Percentiles rank a stretch among this genome's conserved stretches.
These are phyloP conservation scores for Macrosiphum euphorbiae DNA, from an alignment of 2,888 invertebrate species.

Conservation along the genomic window DNA sequence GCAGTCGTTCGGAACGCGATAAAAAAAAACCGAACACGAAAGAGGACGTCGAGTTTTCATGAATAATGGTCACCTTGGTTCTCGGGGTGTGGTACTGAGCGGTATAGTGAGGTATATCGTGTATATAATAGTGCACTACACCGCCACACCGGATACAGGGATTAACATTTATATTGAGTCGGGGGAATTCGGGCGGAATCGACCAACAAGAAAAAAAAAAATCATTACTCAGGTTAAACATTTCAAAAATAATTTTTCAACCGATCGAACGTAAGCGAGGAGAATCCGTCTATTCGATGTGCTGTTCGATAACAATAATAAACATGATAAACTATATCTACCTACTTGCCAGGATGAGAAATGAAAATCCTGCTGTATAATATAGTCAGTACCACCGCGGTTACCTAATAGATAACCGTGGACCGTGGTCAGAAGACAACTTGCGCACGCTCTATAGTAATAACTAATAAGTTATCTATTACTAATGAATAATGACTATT, in stretches of 20 bases:
- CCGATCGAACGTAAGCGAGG: neutral
- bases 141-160: slow-evolving; percentile 13
- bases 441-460: neutral
- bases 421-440: neutral
- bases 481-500: neutral
- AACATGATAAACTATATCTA: neutral
- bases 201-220: neutral
- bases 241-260: neutral
- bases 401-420: too few species aligned
- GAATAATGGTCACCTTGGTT: slow-evolving; percentile 1
- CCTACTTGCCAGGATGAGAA: neutral
- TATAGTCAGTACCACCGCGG: too few species aligned
- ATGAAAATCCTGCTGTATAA: too few species aligned
- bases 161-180: slow-evolving; percentile 54
- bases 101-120: neutral
- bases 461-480: neutral
- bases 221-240: neutral
- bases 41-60: slow-evolving; percentile 25
- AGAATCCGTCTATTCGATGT: neutral
- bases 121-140: neutral
- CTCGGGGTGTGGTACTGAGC: neutral
- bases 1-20: neutral
- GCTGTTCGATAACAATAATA: neutral
- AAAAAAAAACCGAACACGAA: neutral
- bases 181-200: slow-evolving; percentile 2